A percentile compares a stretch with the other conserved stretches of the same genome.
Evolutionary conservation across 2,888 invertebrate species (phyloP).

Genomic region (Ochropacha duplaris): DNA sequence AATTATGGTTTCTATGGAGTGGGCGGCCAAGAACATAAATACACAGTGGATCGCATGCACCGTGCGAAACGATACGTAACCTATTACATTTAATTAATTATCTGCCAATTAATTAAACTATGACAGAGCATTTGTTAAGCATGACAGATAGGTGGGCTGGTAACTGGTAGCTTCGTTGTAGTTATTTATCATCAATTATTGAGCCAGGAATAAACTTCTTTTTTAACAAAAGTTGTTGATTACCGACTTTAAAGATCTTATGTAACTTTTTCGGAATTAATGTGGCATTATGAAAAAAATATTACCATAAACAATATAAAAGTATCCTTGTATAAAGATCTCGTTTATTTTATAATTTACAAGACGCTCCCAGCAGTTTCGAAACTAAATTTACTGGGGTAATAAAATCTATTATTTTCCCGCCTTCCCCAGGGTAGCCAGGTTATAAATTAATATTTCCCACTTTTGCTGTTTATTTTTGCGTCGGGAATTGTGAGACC

Average conservation of each 20-base stretch:
- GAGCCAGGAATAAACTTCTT: not conserved
- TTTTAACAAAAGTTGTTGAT: not conserved
- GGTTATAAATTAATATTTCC: constrained; percentile 36
- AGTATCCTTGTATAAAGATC: too few species aligned
- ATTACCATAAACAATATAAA: too few species aligned
- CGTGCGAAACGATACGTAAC: constrained; percentile 12
- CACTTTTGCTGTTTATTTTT: constrained; percentile 17
- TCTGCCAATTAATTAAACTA: not conserved
- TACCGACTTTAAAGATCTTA: not conserved
- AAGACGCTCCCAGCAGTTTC: constrained; percentile 16
- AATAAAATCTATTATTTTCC: constrained; percentile 44
- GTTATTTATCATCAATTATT: not conserved
- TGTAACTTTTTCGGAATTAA: too few species aligned
- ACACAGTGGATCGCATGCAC: constrained; percentile 8
- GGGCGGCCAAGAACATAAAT: constrained; percentile 13
- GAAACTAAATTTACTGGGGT: constrained; percentile 43
- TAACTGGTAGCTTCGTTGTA: not conserved
- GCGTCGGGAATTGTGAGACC: not conserved
- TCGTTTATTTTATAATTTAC: not conserved
- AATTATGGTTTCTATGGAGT: not conserved
- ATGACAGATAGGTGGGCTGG: not conserved
- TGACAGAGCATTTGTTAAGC: not conserved
- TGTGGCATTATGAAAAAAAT: too few species aligned
- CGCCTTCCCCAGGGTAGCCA: constrained; percentile 11
- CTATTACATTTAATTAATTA: constrained; percentile 8